phyloP scores from a whole-genome alignment of 1,140 invertebrate species.

The Hirudo medicinalis region DNA sequence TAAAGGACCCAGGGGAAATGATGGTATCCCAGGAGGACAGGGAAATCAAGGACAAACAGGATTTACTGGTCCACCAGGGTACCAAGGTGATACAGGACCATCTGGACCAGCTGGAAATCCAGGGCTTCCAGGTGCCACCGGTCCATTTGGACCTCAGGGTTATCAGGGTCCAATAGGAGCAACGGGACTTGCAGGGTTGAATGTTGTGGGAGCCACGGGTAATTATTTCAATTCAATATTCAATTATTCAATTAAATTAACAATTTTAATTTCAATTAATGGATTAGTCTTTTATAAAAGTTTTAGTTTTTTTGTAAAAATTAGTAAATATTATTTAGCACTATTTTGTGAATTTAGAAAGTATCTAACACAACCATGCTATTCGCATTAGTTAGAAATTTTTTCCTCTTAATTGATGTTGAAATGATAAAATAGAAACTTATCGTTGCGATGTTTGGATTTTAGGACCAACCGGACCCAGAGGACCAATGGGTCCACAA shows the following conservation, averaged over 20 bases:
- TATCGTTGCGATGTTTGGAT: not conserved
- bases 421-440: too few species aligned
- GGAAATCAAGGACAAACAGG: not conserved
- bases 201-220: constrained; percentile 7
- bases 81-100: not conserved
- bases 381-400: too few species aligned
- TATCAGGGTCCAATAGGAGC: not conserved
- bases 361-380: too few species aligned
- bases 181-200: too few species aligned
- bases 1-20: not conserved
- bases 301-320: too few species aligned
- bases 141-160: constrained; percentile 3
- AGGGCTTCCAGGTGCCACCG: not conserved
- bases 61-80: not conserved
- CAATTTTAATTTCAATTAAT: too few species aligned
- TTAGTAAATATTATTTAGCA: too few species aligned
- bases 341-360: too few species aligned
- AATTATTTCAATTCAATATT: constrained; percentile 3
- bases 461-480: not conserved
- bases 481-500: not conserved
- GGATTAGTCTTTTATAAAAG: too few species aligned
- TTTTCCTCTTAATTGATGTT: too few species aligned
- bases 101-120: constrained; percentile 7
- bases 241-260: not conserved
- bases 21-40: not conserved